Conservation (phyloP, 2,888 invertebrate genomes). For the Pogonocherus hispidulus region DNA sequence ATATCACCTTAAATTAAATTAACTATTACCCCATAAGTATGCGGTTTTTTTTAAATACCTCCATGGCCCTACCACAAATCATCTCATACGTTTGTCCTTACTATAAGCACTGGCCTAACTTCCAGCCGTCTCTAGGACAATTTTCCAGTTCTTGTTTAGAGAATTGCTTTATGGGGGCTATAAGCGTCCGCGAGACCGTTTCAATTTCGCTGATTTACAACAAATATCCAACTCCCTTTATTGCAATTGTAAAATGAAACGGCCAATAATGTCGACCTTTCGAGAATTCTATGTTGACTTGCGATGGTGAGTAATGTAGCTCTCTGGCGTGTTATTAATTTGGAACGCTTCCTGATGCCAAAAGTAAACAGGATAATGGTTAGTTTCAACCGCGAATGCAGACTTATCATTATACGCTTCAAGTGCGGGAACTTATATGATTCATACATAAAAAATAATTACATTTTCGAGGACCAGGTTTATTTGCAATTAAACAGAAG, state of each 20-base stretch:
- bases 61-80: no score
- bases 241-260: slow-evolving; percentile 23
- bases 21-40: no score
- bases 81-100: slow-evolving; percentile 4
- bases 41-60: no score
- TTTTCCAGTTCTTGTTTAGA: slow-evolving; percentile 25
- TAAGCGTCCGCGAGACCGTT: slow-evolving; percentile 18
- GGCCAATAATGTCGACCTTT: slow-evolving; percentile 10
- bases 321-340: neutral
- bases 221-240: slow-evolving; percentile 16
- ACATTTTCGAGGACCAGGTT: no score
- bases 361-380: neutral
- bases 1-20: no score
- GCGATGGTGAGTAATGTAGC: neutral
- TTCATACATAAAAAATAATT: no score
- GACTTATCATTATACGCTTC: no score
- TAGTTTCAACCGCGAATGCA: neutral
- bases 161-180: slow-evolving; percentile 25
- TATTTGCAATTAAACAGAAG: no score
- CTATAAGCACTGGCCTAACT: neutral
- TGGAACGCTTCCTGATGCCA: neutral
- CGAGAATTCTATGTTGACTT: neutral
- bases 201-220: slow-evolving; percentile 30
- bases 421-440: no score
- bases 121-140: slow-evolving; percentile 6